Evolutionary conservation across 1,140 invertebrate species (phyloP).

Genomic region (Euwallacea similis): DNA sequence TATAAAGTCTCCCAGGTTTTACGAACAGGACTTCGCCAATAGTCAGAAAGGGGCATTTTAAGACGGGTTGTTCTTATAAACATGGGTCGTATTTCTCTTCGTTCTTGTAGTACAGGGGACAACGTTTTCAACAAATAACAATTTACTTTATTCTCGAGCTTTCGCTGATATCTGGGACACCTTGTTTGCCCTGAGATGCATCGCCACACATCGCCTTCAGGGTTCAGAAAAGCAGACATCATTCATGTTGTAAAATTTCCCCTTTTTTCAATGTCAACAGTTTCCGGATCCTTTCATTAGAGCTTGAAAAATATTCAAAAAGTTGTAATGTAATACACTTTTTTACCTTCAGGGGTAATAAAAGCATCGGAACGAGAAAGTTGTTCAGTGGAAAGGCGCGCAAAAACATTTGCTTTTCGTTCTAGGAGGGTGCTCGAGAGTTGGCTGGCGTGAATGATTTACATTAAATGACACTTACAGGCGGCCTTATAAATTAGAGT

Average conservation of each 20-base stretch:
- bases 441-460: slow-evolving; percentile 22
- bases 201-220: too few relatives aligned
- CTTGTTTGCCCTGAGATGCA: too few relatives aligned
- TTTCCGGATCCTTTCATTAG: background rate
- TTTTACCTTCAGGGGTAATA: background rate
- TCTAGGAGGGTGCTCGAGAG: slow-evolving; percentile 12
- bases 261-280: background rate
- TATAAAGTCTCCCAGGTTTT: too few relatives aligned
- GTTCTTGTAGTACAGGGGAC: too few relatives aligned
- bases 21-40: too few relatives aligned
- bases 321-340: background rate
- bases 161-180: too few relatives aligned
- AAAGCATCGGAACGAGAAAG: slow-evolving; percentile 1
- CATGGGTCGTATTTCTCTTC: too few relatives aligned
- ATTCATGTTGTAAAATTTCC: background rate
- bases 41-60: too few relatives aligned
- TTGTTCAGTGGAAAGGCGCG: slow-evolving; percentile 7
- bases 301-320: background rate
- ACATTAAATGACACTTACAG: slow-evolving; percentile 30
- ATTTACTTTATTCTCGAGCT: too few relatives aligned
- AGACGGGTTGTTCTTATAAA: too few relatives aligned
- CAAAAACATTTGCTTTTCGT: slow-evolving; percentile 28
- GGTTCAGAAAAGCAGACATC: too few relatives aligned
- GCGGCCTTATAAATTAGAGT: slow-evolving; percentile 23
- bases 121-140: too few relatives aligned